These are phyloP conservation scores for Dicerorhinus sumatrensis DNA, from an alignment of 2,113 vertebrate genomes.

Conservation along the genomic window DNA sequence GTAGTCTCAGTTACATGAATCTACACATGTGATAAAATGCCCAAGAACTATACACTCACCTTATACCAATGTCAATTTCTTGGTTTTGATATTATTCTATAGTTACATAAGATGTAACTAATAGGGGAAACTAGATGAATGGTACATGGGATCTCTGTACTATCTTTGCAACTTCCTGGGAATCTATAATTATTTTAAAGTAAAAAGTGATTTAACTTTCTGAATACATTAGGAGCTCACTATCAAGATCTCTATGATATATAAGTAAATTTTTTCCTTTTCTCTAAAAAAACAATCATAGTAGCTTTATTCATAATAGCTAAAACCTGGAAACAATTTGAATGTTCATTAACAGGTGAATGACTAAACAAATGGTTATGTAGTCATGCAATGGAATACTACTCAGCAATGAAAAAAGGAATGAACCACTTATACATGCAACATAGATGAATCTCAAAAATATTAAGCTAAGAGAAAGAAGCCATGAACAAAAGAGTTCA, in stretches of 20 bases:
- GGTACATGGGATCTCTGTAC: background rate
- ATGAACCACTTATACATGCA: background rate
- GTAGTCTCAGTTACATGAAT: background rate
- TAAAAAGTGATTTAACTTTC: background rate
- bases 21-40: background rate
- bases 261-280: background rate
- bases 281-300: background rate
- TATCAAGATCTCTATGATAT: background rate
- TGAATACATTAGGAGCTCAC: background rate
- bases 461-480: background rate
- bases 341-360: background rate
- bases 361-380: background rate
- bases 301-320: background rate
- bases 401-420: background rate
- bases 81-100: background rate
- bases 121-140: background rate
- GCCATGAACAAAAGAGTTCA: background rate
- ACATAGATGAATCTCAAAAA: slow-evolving; percentile 17
- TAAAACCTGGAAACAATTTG: background rate
- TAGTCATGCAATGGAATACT: background rate
- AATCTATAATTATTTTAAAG: background rate
- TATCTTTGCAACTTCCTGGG: background rate
- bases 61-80: background rate
- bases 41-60: background rate
- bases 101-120: background rate